Base-by-base conservation (phyloP, 2,888 invertebrate genomes). In the Ophion costatus region DNA sequence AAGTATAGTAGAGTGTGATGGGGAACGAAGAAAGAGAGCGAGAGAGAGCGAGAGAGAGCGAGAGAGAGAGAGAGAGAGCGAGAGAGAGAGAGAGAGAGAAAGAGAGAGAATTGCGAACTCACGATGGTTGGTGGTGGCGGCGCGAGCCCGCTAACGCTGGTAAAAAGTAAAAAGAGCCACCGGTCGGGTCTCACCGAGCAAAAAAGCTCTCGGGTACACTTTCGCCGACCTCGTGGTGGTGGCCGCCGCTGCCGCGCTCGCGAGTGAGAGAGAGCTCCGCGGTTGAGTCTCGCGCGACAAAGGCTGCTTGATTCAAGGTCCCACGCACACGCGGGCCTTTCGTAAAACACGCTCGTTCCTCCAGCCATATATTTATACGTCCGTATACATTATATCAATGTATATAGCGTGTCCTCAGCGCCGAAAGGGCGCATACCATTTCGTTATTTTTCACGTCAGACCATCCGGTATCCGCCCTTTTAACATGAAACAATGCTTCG, bases 221-320 rank as follows among this genome's bases (percentile, higher is more conserved):
- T 93, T 94, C 93, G 93, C 93, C 92, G 93, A 93, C 93, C 93
- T 93, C 93, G 93, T 92, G 93, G 92, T 91, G 91, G 74, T 75
- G 74, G 45, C 45, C 45, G 74, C 45, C 75, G 84, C 77, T 56
- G 71, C 67, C 29, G 73, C 73, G 71, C 77, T 42, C 74, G 70
- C 69, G 63, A 79, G 82, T 74, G 84, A 56, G 63, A 29, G 29
- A 29, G 29, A 56, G 63, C 76, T 70, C 90, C 90, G 92, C 90
- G 91, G 90, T 91, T 89, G 91, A 90, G 91, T 90, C 92, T 91
- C 93, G 85, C 79, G 92, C 93, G 93, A 93, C 93, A 92, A 93
- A 93, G 92, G 93, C 93, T 92, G 92, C 91, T 91, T 91, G 93
- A 93, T 93, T 93, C 93, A 93, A 93, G 93, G 93, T 93, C 93